Percentiles rank a stretch among this genome's conserved stretches.
Conservation (phyloP, 2,113 vertebrate species). For the Struthio camelus region DNA sequence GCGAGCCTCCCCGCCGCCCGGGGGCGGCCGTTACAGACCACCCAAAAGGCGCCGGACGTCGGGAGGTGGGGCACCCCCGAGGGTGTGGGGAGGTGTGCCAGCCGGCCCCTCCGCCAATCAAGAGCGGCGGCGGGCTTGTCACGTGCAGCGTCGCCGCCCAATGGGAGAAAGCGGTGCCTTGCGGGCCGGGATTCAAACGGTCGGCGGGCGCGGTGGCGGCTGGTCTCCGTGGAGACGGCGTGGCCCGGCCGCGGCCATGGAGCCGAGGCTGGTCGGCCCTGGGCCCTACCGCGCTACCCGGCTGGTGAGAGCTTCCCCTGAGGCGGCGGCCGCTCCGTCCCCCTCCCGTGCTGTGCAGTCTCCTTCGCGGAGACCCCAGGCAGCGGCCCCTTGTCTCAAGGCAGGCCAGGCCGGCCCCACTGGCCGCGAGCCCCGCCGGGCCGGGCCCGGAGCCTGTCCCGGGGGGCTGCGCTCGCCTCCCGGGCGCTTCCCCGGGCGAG, state of each 20-base stretch:
- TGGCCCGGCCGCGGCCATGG: conserved; percentile 57
- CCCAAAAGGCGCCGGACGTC: no score
- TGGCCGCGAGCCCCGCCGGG: no score
- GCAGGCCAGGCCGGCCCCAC: rapidly evolving
- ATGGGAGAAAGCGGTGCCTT: background rate
- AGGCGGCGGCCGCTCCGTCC: no score
- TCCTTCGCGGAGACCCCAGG: background rate
- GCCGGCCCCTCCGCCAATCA: background rate
- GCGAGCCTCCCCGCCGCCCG: no score
- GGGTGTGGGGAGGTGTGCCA: background rate
- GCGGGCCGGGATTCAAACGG: conserved; percentile 64
- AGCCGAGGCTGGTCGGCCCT: conserved; percentile 79
- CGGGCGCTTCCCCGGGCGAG: rapidly evolving
- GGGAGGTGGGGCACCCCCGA: no score
- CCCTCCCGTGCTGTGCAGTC: no score
- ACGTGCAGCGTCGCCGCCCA: conserved; percentile 7
- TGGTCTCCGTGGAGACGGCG: background rate
- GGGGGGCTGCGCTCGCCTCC: rapidly evolving
- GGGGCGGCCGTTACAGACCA: no score
- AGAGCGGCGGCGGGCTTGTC: rapidly evolving
- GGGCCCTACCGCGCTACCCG: conserved; percentile 86
- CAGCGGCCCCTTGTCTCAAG: no score
- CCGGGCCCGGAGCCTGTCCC: rapidly evolving
- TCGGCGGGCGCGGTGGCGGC: background rate
- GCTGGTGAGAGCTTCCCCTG: conserved; percentile 77